Base-by-base conservation (phyloP, 2,888 invertebrate species). In the Matsumyia berberina region DNA sequence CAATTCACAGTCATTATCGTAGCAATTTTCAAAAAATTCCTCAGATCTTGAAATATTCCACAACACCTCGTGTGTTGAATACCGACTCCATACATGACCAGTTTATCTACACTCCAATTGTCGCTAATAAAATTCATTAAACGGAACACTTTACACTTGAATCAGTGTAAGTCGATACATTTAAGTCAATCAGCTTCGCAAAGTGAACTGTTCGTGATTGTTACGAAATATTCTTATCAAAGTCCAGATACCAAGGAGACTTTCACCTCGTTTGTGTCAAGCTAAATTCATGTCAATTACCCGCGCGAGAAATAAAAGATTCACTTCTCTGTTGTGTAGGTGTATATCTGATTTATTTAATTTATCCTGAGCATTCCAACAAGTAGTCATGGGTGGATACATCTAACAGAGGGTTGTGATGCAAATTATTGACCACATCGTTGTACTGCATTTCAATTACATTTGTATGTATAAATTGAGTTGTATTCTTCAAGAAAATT, bases 101-200 rank as follows among this genome's bases (percentile, higher is more conserved):
- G 70, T 70, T 58, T 58, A 11, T 46, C 12, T 35, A 1, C 39
- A 49, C 60, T 72, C 37, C 49, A 51, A 39, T 72, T 60, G 39
- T 31, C 35, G 11, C n/a, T 24, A 7, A 35, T n/a, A 58, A 8
- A 9, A 39, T 15, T 60, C 37, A 49, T 29, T 42, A 72, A 72
- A 37, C 60, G 44, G 31, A 72, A 51, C 51, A 49, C 12, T 49
- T 37, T 29, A 4, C 58, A 64, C 9, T 46, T 24, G 31, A 33
- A 11, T 33, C 46, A 12, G 6, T 49, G 64, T 35, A 46, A 49
- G 19, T 35, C 33, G n/a, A 33, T 64, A 49, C 19, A 35, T 60
- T 31, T 12, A 46, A 46, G 57, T 15, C 69, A 35, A 57, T 29
- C 51, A 39, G 29, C 37, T 66, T 51, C 7, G 12, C 24, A 24